phyloP scores from a whole-genome alignment of 2,888 invertebrate species.

The Acanthococcus lagerstroemiae region DNA sequence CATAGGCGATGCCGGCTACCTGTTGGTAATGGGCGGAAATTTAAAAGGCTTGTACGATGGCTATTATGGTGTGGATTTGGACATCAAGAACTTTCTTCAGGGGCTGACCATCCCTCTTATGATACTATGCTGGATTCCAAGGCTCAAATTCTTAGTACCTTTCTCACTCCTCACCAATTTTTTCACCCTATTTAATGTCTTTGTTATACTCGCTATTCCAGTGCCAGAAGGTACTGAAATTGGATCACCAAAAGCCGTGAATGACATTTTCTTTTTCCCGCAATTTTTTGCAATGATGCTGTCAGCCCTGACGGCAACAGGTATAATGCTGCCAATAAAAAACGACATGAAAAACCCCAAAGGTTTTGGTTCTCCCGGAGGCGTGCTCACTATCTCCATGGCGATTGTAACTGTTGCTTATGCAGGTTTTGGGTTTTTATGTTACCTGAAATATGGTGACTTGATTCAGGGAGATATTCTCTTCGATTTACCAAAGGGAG shows the following conservation, averaged over 20 bases:
- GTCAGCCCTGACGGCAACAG: conserved; percentile 91
- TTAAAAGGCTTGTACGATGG: neutral
- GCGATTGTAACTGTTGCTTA: conserved; percentile 69
- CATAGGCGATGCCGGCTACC: neutral
- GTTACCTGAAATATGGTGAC: conserved; percentile 75
- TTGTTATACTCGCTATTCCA: neutral
- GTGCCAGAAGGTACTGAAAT: neutral
- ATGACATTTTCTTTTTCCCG: conserved; percentile 52
- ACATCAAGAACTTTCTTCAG: neutral
- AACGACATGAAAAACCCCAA: conserved; percentile 86
- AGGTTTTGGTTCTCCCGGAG: conserved; percentile 65
- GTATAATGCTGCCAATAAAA: conserved; percentile 79
- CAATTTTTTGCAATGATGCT: conserved; percentile 92
- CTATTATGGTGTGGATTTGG: neutral
- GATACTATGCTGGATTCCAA: neutral
- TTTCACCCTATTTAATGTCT: neutral
- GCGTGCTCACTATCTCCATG: conserved; percentile 77
- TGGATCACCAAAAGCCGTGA: neutral
- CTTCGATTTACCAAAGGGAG: conserved; percentile 56
- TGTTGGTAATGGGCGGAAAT: conserved; percentile 2
- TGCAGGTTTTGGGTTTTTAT: conserved; percentile 78
- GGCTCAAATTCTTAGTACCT: conserved; percentile 4
- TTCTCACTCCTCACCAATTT: neutral
- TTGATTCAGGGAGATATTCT: conserved; percentile 69
- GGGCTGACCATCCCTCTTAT: neutral